A percentile compares a stretch with the other conserved stretches of the same genome.
phyloP scores from a whole-genome alignment of 2,113 vertebrate species.

The Equus przewalskii region DNA sequence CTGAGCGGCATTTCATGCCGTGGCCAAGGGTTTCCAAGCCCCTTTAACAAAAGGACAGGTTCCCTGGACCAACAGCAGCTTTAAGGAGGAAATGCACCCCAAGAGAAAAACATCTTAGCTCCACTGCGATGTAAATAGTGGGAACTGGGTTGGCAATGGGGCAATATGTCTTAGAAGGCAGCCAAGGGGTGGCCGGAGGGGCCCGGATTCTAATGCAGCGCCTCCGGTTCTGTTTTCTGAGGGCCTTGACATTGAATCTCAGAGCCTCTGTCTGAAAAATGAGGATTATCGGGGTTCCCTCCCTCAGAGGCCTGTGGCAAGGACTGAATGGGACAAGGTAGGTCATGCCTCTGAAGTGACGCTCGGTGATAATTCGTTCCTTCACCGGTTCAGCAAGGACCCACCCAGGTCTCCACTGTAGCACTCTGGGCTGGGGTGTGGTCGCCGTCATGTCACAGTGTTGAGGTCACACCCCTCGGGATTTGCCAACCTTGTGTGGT shows the following conservation, averaged over 20 bases:
- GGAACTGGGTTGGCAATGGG: background rate
- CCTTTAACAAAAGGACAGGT: background rate
- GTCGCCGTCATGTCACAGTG: accelerated
- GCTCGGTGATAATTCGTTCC: background rate
- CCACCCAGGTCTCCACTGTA: accelerated
- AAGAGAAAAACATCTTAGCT: background rate
- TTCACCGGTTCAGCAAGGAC: background rate
- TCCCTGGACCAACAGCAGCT: background rate
- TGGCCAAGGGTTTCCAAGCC: background rate
- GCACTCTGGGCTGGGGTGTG: background rate
- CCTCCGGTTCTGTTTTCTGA: background rate
- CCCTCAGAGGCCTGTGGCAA: background rate
- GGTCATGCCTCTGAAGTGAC: background rate
- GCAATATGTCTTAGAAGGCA: background rate
- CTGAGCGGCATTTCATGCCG: background rate
- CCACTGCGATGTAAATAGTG: too few species aligned
- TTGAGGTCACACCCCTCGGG: background rate
- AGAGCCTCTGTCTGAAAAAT: background rate
- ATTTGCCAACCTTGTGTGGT: too few species aligned
- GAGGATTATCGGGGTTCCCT: too few species aligned
- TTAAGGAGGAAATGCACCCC: background rate
- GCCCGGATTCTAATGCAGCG: background rate
- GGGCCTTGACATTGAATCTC: background rate
- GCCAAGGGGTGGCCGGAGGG: too few species aligned
- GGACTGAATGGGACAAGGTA: background rate